phyloP scores from a whole-genome alignment of 2,888 invertebrate genomes.

The Heterodera filipjevi region DNA sequence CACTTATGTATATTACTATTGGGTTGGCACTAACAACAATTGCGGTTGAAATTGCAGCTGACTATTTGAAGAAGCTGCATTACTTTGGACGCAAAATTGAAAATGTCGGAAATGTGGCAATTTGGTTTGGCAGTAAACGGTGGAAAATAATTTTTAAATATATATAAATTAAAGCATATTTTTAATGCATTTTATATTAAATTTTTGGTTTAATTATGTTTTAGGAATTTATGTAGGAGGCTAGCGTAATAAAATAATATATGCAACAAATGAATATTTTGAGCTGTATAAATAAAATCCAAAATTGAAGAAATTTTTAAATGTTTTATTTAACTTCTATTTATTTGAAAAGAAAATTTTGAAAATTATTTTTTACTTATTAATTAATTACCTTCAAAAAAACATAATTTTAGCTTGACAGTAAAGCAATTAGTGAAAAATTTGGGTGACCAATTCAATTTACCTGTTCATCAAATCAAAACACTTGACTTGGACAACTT shows the following conservation, averaged over 20 bases:
- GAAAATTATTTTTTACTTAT: too few species aligned
- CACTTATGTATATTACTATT: conserved; percentile 61
- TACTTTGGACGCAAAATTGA: conserved; percentile 63
- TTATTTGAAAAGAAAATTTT: background rate
- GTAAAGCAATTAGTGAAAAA: conserved; percentile 62
- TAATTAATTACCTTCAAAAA: background rate
- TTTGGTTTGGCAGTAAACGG: conserved; percentile 60
- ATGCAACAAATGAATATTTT: too few species aligned
- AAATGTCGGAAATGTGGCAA: conserved; percentile 60
- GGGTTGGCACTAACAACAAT: conserved; percentile 63
- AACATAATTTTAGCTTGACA: conserved; percentile 46
- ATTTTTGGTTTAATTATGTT: too few species aligned
- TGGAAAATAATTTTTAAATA: conserved; percentile 30
- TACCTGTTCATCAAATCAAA: conserved; percentile 54
- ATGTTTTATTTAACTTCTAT: too few species aligned
- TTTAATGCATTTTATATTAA: too few species aligned
- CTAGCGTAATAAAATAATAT: too few species aligned
- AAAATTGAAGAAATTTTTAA: too few species aligned
- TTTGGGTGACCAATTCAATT: conserved; percentile 62
- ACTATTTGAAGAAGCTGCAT: conserved; percentile 59
- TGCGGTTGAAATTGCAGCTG: conserved; percentile 64
- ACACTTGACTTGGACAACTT: conserved; percentile 57
- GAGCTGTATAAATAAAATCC: too few species aligned
- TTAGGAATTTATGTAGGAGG: too few species aligned
- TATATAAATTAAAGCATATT: too few species aligned